Base-by-base conservation (phyloP, 2,113 vertebrate genomes). In the Calyptomena viridis region DNA sequence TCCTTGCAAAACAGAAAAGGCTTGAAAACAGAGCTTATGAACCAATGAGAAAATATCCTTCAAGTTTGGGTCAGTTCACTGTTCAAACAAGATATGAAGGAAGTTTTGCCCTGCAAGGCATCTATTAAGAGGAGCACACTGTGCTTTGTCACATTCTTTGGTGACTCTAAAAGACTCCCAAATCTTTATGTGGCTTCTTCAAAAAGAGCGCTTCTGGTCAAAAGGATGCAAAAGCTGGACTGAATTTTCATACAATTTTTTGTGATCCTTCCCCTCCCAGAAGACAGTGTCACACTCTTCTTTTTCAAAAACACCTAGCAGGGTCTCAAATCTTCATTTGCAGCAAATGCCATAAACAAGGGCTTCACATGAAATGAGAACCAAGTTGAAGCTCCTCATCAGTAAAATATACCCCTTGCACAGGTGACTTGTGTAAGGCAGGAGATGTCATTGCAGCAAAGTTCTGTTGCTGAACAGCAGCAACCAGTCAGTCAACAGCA, bases 71-170 rank as follows among this genome's bases (percentile, higher is more conserved):
- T n/a, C 12, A 50, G 28, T 8, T 52, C 23, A 18, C 33, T 2
- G 0, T 13, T 30, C 25, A 27, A 11, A 37, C 3, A 35, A 56
- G 28, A 62, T 7, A 11, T 9, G 23, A 69, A 75, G 20, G 20
- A 75, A 27, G 16, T 31, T 23, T 71, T 75, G 50, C 27, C 10
- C 31, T n/a, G 12, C 10, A 11, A 47, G 39, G 16, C 14, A 31
- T 23, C 31, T 23, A 31, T 1, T n/a, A 5, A 39, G 8, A 0
- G 0, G 12, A 69, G 30, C 15, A 19, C 16, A 2, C 37, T 59
- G 16, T 27, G 23, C 50, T 14, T 3, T 3, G 8, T 52, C 52
- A 5, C n/a, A 33, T 39, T 28, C 25, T 62, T 47, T 19, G 40
- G 15, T 22, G 23, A 35, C 18, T 16, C 28, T 42, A 40, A 49